Evolutionary conservation across 2,888 invertebrate species (phyloP).

Genomic region (Trissoscelio sp.): DNA sequence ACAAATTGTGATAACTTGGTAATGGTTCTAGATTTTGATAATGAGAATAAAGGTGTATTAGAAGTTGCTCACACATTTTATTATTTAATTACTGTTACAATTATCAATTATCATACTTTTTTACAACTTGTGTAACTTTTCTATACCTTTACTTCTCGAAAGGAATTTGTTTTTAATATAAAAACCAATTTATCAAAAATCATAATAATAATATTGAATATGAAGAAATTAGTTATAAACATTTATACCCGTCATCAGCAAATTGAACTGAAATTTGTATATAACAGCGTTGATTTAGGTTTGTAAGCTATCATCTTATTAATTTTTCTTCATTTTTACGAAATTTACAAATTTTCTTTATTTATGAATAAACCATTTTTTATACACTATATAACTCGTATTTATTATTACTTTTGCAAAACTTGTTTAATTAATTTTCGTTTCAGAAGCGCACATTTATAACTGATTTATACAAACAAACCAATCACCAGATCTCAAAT

Average conservation of each 20-base stretch:
- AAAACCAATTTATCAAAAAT: background rate
- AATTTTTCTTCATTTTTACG: conserved; percentile 27
- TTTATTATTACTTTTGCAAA: conserved; percentile 26
- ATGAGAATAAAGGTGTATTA: conserved; percentile 51
- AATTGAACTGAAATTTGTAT: conserved; percentile 45
- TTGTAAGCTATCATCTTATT: conserved; percentile 46
- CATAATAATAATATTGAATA: background rate
- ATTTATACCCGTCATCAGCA: conserved; percentile 13
- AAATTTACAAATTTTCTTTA: conserved; percentile 42
- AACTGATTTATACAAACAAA: background rate
- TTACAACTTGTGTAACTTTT: too few species aligned
- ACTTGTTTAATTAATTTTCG: conserved; percentile 26
- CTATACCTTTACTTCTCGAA: background rate
- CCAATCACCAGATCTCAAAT: background rate
- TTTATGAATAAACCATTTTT: conserved; percentile 60
- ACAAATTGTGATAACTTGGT: conserved; percentile 66
- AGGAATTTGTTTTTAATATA: background rate
- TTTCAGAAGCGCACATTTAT: conserved; percentile 37
- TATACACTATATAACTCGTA: conserved; percentile 34
- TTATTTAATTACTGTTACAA: background rate
- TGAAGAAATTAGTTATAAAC: conserved; percentile 25
- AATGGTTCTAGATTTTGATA: conserved; percentile 51
- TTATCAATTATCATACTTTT: background rate
- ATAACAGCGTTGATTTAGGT: conserved; percentile 47
- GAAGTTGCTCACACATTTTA: conserved; percentile 20